Percentiles rank a stretch among this genome's conserved stretches.
phyloP scores from a whole-genome alignment of 30 jellyfish, hydroid and myxozoan genomes.

The Calvadosia cruxmelitensis region DNA sequence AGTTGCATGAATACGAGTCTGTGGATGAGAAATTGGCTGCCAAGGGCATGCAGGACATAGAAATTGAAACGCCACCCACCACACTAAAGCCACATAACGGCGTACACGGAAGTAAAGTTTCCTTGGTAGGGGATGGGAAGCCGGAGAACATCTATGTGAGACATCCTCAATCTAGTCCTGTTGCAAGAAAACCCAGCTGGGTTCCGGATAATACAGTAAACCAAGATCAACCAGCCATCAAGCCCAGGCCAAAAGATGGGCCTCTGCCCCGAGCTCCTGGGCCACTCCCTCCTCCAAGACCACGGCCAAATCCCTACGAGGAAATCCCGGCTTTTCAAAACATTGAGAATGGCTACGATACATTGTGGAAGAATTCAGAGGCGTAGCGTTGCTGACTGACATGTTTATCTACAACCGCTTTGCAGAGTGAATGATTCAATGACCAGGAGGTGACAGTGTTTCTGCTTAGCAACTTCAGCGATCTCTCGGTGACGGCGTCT shows the following conservation, averaged over 20 bases:
- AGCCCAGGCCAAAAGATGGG: background rate
- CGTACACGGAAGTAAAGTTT: background rate
- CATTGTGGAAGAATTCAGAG: background rate
- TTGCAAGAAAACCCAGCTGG: background rate
- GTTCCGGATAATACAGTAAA: background rate
- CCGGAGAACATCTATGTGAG: background rate
- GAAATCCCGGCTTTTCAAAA: background rate
- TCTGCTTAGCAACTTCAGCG: too few relatives aligned
- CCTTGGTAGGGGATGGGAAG: background rate
- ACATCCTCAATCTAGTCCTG: conserved; percentile 1
- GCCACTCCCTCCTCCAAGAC: conserved; percentile 1
- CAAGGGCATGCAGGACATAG: background rate
- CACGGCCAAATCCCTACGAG: background rate
- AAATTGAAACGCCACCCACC: background rate
- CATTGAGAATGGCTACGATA: background rate
- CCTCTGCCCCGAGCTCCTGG: background rate
- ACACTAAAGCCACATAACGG: background rate
- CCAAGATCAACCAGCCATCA: background rate
- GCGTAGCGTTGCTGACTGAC: too few relatives aligned
- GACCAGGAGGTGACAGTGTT: too few relatives aligned
- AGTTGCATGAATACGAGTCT: background rate
- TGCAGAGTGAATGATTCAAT: too few relatives aligned
- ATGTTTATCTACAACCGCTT: too few relatives aligned
- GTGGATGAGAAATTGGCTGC: background rate
- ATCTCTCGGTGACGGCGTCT: too few relatives aligned